Percentiles rank a stretch among this genome's conserved stretches.
phyloP scores from a whole-genome alignment of 2,113 vertebrate species.

The Bufo bufo region DNA sequence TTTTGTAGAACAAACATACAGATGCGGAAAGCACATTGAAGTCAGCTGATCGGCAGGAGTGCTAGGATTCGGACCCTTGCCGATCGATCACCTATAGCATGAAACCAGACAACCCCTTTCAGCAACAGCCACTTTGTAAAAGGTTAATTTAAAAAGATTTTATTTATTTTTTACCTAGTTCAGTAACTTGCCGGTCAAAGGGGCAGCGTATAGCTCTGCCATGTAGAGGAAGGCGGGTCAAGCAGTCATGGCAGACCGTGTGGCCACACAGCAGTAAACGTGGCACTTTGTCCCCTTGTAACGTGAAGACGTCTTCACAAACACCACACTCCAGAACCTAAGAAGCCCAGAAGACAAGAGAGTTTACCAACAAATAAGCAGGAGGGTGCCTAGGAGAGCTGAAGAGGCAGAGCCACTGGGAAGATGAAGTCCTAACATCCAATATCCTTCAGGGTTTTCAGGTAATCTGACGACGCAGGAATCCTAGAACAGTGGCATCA shows the following conservation, averaged over 20 bases:
- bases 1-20: too few species aligned
- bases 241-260: constrained; percentile 95
- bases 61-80: too few species aligned
- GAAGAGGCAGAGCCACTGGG: background rate
- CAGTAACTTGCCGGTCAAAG: constrained; percentile 95
- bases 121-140: too few species aligned
- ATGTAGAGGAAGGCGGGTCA: constrained; percentile 92
- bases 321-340: constrained; percentile 97
- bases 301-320: constrained; percentile 96
- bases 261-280: constrained; percentile 93
- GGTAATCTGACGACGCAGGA: too few species aligned
- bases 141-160: too few species aligned
- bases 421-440: too few species aligned
- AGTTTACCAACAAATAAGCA: background rate
- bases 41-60: too few species aligned
- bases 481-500: too few species aligned
- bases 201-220: constrained; percentile 94
- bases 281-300: constrained; percentile 97
- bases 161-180: constrained; percentile 80
- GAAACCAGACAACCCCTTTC: too few species aligned
- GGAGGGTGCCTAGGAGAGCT: background rate
- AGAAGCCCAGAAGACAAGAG: background rate
- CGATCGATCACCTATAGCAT: too few species aligned
- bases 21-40: too few species aligned
- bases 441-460: too few species aligned